These are phyloP conservation scores for Chymomyza fuscimana DNA, from an alignment of 2,888 invertebrate species.

Conservation along the genomic window DNA sequence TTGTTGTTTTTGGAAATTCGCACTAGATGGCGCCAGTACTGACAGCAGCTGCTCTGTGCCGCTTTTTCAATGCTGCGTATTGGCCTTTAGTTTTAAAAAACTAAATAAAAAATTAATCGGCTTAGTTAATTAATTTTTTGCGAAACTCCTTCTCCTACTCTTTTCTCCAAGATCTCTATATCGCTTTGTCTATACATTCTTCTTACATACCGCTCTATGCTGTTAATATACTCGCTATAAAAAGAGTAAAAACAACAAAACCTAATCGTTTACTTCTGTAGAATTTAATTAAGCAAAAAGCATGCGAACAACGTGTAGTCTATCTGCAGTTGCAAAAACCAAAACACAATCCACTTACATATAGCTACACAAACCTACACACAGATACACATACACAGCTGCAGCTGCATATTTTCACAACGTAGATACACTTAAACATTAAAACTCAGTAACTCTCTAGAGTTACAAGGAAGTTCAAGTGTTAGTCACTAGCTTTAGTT, in stretches of 20 bases:
- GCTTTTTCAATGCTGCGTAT: too few relatives aligned
- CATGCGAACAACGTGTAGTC: constrained; percentile 19
- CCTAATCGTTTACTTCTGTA: constrained; percentile 29
- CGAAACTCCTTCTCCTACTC: too few relatives aligned
- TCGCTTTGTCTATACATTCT: too few relatives aligned
- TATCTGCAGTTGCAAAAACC: constrained; percentile 10
- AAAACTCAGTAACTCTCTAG: background rate
- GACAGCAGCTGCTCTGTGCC: too few relatives aligned
- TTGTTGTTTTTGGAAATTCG: too few relatives aligned
- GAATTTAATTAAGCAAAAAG: constrained; percentile 58
- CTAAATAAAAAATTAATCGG: too few relatives aligned
- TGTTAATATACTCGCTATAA: background rate
- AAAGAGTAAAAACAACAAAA: background rate
- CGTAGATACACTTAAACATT: background rate
- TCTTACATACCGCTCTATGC: too few relatives aligned
- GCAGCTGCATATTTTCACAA: background rate
- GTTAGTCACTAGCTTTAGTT: background rate
- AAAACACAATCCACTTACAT: constrained; percentile 2
- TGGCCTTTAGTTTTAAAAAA: too few relatives aligned
- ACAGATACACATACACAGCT: background rate
- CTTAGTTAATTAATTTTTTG: too few relatives aligned
- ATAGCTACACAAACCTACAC: constrained; percentile 5
- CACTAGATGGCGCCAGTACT: too few relatives aligned
- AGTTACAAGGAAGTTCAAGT: background rate
- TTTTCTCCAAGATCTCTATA: too few relatives aligned